Evolutionary conservation across 2,797 vertebrate genomes (phyloP), one percentile per base, ranked within the genome.

Genomic region (Rallus crepitans): DNA sequence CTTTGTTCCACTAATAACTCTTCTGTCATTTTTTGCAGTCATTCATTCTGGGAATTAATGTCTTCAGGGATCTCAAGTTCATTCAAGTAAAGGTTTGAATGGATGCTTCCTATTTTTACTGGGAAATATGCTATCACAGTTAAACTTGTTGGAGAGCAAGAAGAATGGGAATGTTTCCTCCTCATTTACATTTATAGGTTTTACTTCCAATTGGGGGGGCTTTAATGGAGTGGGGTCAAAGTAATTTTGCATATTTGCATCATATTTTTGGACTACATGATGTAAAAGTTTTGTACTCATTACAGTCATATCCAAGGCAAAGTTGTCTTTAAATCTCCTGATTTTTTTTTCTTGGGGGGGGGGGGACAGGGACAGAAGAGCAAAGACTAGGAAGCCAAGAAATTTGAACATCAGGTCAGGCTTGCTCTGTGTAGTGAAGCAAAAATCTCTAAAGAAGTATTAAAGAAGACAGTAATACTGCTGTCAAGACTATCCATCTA

Each of bases 281-380:
- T 13, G 17, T 63, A 19, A 45, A 65, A 52, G 23, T 39, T 52
- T 37, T 75, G 35, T 15, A 79, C 25, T 76, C n/a, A 31, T 28
- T 68, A 70, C 37, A 78, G 35, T 64, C 53, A 48, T 23, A 57
- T 64, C 66, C 33, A 82, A 57, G 70, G 73, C 31, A 77, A 92
- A 79, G 11, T 39, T 76, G 78, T 57, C 48, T 31, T 45, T 60
- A 64, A 50, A 90, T 28, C 13, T 56, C 21, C 15, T 33, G 14
- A 61, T 0, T 33, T 86, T 64, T 72, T 16, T 0, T 48, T 48
- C 42, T 0, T 0, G 0, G 3, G 37, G 37, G 37, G 37, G 37
- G 37, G 7, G 13, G 9, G 7, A 63, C 3, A 50, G 2, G 10
- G 31, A 25, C 9, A 50, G 21, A 28, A 79, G 55, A 81, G 23